These are phyloP conservation scores for Kobus ellipsiprymnus DNA, from an alignment of 2,113 vertebrate species.

Conservation along the genomic window DNA sequence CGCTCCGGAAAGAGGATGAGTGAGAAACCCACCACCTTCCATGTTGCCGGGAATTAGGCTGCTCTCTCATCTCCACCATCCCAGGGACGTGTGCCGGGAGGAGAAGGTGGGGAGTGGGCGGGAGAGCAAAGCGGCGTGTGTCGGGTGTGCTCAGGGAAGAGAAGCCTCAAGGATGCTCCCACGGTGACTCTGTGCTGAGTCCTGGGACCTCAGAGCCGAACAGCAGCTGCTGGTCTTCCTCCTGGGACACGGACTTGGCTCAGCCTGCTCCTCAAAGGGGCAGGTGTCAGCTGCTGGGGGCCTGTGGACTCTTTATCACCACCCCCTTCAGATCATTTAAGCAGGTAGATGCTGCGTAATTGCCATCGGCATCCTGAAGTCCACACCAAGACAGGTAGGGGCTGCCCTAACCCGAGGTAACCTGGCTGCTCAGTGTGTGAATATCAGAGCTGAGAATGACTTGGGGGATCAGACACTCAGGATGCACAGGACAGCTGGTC, in stretches of 20 bases:
- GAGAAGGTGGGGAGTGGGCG: fast-evolving
- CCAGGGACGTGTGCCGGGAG: not conserved
- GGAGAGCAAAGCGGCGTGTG: fast-evolving
- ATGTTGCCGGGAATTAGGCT: fast-evolving
- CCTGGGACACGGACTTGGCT: fast-evolving
- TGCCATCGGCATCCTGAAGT: slow-evolving; percentile 41
- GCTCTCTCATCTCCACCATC: not conserved
- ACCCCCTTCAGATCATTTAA: slow-evolving; percentile 31
- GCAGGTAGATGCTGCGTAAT: slow-evolving; percentile 34
- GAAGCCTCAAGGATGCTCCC: not conserved
- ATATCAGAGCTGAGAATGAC: not conserved
- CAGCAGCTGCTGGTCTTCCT: not conserved
- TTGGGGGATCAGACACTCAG: fast-evolving
- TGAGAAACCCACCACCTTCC: fast-evolving
- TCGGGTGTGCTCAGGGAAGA: not conserved
- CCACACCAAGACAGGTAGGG: not conserved
- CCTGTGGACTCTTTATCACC: slow-evolving; percentile 13
- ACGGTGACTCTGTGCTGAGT: not conserved
- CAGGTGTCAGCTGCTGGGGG: not conserved
- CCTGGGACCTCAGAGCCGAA: not conserved
- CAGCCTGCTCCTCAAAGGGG: not conserved
- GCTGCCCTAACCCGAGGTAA: slow-evolving; percentile 45
- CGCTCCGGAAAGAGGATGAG: fast-evolving
- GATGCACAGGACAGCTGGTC: not conserved
- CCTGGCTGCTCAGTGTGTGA: not conserved